Evolutionary conservation across 2,797 vertebrate species (phyloP), one percentile per base, ranked within the genome.

Genomic region (Thunnus albacares): DNA sequence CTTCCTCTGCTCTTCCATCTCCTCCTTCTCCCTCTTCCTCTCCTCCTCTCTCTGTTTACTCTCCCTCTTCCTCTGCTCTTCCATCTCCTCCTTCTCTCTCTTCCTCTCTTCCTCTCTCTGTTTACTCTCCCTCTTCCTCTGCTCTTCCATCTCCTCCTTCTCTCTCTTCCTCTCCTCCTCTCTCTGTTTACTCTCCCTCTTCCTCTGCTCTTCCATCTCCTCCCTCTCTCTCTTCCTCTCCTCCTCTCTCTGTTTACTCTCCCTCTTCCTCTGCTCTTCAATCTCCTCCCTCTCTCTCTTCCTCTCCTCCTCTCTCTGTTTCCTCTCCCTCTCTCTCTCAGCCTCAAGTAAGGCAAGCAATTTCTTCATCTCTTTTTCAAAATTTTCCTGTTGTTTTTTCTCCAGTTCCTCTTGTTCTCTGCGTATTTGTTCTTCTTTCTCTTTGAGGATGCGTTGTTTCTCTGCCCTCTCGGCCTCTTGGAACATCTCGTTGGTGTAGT

Each of bases 401-500:
- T 73, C 30, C 1, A 70, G 0, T 28, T 28, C 28, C 28, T 28
- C 28, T 28, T 28, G 28, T 28, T 28, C 28, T 28, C 28, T 28
- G 28, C 15, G 53, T 5, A 55, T 68, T 58, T 77, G 0, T 2
- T 77, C 69, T 24, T 80, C 45, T n/a, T 73, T 35, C 28, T 70
- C 41, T 15, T 20, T 43, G 59, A 73, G 69, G 64, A 84, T 70
- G 5, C 13, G 53, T 26, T 61, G 47, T 80, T 61, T 73, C 24
- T 77, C 17, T 0, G 0, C 5, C 30, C 55, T 80, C 53, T 61
- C 41, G 0, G 77, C 73, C 38, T 73, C 55, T 38, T 77, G 69
- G 47, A 84, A 80, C 69, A 84, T 80, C 9, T 73, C 2, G 4
- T 26, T 84, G 64, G 82, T 84, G 72, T 83, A 79, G 67, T 79